Conservation (phyloP, 2,888 invertebrate genomes). For the Phengaris alcon region DNA sequence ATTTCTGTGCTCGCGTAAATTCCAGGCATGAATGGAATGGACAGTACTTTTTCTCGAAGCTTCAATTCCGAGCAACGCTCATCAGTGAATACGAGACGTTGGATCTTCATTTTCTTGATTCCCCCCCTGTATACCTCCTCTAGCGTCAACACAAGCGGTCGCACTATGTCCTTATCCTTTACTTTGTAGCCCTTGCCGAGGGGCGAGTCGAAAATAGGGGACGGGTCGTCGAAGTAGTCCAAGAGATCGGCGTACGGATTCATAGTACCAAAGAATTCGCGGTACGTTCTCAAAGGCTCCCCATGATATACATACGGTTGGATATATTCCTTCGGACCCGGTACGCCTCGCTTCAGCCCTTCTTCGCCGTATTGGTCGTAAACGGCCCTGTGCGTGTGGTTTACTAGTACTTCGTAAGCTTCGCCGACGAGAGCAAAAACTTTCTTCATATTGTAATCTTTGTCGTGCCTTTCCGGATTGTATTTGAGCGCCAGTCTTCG, state of each 20-base stretch:
- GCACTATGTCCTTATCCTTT: slow-evolving; percentile 74
- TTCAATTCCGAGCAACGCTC: slow-evolving; percentile 81
- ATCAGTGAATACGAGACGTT: slow-evolving; percentile 83
- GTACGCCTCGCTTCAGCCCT: slow-evolving; percentile 89
- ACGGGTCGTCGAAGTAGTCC: slow-evolving; percentile 82
- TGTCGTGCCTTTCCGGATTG: slow-evolving; percentile 77
- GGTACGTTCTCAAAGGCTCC: slow-evolving; percentile 85
- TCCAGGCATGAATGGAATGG: slow-evolving; percentile 87
- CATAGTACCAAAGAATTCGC: slow-evolving; percentile 89
- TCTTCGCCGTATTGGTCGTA: slow-evolving; percentile 95
- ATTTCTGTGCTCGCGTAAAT: slow-evolving; percentile 85
- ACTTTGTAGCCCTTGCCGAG: slow-evolving; percentile 81
- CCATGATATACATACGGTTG: slow-evolving; percentile 90
- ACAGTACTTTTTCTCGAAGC: slow-evolving; percentile 85
- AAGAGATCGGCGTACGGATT: slow-evolving; percentile 90
- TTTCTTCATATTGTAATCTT: slow-evolving; percentile 67
- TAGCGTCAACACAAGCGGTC: slow-evolving; percentile 72
- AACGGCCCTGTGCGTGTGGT: slow-evolving; percentile 84
- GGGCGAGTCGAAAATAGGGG: slow-evolving; percentile 80
- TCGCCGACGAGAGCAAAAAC: slow-evolving; percentile 84
- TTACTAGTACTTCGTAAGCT: slow-evolving; percentile 88
- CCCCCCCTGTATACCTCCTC: slow-evolving; percentile 85
- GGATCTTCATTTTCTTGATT: slow-evolving; percentile 90
- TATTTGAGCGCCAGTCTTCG: slow-evolving; percentile 78
- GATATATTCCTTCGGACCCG: slow-evolving; percentile 82